A percentile compares a stretch with the other conserved stretches of the same genome.
phyloP scores from a whole-genome alignment of 2,113 vertebrate genomes.

The Nibea albiflora region DNA sequence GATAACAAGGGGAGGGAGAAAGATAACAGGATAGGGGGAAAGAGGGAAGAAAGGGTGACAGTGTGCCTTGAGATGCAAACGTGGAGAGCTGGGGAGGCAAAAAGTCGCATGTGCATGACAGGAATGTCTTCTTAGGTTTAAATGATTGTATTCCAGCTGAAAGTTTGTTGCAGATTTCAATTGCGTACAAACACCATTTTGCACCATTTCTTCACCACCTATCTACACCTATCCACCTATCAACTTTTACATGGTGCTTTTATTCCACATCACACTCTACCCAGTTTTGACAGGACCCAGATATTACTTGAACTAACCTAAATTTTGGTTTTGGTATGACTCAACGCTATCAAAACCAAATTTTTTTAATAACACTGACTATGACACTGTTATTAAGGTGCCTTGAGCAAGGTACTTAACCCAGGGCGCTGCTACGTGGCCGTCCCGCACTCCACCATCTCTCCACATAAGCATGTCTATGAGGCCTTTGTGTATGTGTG shows the following conservation, averaged over 20 bases:
- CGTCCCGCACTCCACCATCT: no score
- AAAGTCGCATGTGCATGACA: slow-evolving; percentile 5
- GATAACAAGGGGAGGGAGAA: slow-evolving; percentile 82
- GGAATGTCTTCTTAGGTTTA: not conserved
- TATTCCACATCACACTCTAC: not conserved
- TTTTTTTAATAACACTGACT: not conserved
- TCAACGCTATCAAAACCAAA: not conserved
- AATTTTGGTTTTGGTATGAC: not conserved
- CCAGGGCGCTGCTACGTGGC: no score
- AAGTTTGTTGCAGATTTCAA: not conserved
- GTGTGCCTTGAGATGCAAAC: slow-evolving; percentile 68
- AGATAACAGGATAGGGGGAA: slow-evolving; percentile 64
- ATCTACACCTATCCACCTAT: not conserved
- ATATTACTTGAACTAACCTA: not conserved
- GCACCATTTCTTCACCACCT: not conserved
- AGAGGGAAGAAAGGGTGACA: slow-evolving; percentile 87
- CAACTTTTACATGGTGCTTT: not conserved
- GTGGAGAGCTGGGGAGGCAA: slow-evolving; percentile 41
- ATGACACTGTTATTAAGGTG: no score
- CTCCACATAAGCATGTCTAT: no score
- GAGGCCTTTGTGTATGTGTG: no score
- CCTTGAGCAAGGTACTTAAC: no score
- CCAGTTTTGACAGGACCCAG: no score
- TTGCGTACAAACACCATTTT: not conserved
- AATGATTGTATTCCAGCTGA: not conserved